A percentile compares a stretch with the other conserved stretches of the same genome.
Evolutionary conservation across 1,140 invertebrate species (phyloP).

Genomic region (Carposina sasakii): DNA sequence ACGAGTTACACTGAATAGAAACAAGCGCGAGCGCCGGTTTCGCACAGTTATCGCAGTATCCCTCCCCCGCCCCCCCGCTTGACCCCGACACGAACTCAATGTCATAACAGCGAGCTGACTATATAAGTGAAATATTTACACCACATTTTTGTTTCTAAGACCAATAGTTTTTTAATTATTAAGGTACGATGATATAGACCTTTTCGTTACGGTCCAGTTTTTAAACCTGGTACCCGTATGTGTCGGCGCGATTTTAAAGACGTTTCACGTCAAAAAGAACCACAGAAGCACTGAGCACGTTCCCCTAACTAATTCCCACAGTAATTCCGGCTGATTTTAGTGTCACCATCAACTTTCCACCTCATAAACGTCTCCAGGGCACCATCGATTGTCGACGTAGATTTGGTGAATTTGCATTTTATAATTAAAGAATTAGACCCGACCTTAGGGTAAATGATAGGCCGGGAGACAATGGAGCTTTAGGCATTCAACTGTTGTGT

Average conservation of each 20-base stretch:
- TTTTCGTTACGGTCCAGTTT: background rate
- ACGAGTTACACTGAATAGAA: no score
- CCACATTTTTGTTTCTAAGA: background rate
- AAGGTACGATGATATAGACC: background rate
- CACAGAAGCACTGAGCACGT: background rate
- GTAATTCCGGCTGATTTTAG: constrained; percentile 28
- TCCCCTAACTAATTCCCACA: constrained; percentile 24
- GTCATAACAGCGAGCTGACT: no score
- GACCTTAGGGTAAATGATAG: constrained; percentile 6
- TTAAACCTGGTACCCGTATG: background rate
- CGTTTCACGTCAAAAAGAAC: background rate
- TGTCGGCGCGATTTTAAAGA: background rate
- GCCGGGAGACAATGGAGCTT: background rate
- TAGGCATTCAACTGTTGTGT: no score
- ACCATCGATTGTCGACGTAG: constrained; percentile 42
- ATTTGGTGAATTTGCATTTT: constrained; percentile 55
- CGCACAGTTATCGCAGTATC: no score
- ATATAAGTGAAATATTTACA: background rate
- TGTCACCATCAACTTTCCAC: constrained; percentile 49
- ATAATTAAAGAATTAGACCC: constrained; percentile 60
- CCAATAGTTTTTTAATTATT: background rate
- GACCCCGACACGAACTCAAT: no score
- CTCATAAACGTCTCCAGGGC: constrained; percentile 43
- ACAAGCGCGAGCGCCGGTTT: no score
- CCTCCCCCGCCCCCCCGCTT: no score